Evolutionary conservation across 2,113 vertebrate genomes (phyloP), one percentile per base, ranked within the genome.

Genomic region (Campylomormyrus numenius): DNA sequence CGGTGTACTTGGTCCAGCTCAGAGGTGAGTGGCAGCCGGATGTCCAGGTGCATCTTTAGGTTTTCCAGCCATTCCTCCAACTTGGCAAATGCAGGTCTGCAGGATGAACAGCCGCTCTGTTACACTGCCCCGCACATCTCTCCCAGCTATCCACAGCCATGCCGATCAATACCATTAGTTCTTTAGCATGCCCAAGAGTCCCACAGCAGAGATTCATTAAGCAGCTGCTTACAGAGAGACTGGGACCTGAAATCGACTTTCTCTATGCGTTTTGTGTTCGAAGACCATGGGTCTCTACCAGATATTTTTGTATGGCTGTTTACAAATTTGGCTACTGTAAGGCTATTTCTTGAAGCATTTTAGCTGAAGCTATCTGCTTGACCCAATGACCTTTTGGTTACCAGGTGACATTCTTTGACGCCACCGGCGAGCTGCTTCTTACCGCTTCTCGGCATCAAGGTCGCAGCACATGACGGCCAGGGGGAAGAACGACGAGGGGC

Each of bases 381-480:
- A 50, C n/a, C 84, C 48, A 24, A 19, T 50, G 45, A 31, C 48
- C 24, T 86, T 86, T 1, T 21, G 21, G 45, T 50, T 49, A n/a
- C 84, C 48, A 86, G 24, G 42, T 48, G 48, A 85, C 13, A 15
- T 49, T 15, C 4, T n/a, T 48, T 49, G 46, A 27, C 24, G 58
- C 58, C 58, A 19, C 53, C 3, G 8, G 7, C 66, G 8, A 53
- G 19, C 42, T 11, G 24, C 11, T 42, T 80, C 96, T 95, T 83
- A 99, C 98, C 98, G 95, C 94, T 98, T 99, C 95, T 99, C 98
- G 0, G 97, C 97, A 88, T 99, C 98, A 90, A 99, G 95, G 91
- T 99, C 98, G 1, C 98, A 99, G 96, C 98, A 99, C 92, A 97
- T 92, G 90, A 96, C 98, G 0, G 98, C 97, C 3, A 98, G 94